Evolutionary conservation across 2,888 invertebrate genomes (phyloP), one percentile per base, ranked within the genome.

Genomic region (Rugalucina vietnamica): DNA sequence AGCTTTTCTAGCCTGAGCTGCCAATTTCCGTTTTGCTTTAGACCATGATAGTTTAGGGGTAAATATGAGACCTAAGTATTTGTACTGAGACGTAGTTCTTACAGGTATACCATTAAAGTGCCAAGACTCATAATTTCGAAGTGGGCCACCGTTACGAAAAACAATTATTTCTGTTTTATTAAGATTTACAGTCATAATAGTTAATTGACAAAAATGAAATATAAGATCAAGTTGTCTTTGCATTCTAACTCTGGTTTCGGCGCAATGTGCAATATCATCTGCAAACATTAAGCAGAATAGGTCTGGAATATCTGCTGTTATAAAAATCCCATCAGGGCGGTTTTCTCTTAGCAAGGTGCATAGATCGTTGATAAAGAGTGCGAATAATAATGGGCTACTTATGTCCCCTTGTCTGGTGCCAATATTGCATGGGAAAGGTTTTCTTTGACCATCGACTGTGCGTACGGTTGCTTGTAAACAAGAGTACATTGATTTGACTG

Each of bases 401-500:
- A 65, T 21, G 32, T 69, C 39, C n/a, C 76, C 76, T 65, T 65
- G 76, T 37, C 60, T 36, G 4, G 76, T 60, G 27, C 76, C 76
- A 24, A 65, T 76, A 60, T 60, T 65, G 39, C 60, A 76, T 18
- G 65, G 37, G 49, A 76, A 76, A 54, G 49, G 27, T 39, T 43
- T 39, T 24, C 24, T 39, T 18, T 18, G 72, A 27, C 60, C 60
- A 60, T 60, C 29, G 10, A 29, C 24, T 24, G 60, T 60, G 60
- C 60, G 60, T 18, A 81, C 81, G 43, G 71, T 37, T 72, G 77
- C 37, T 36, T 71, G 34, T 73, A 77, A 49, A 10, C 54, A 50
- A 34, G 14, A n/a, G 49, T 81, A 81, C 77, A 81, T 77, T 29
- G 77, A 76, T 37, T 37, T 73, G 32, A 81, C 18, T 29, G 27